Conservation (phyloP, 2,113 vertebrate species). For the Daboia siamensis region DNA sequence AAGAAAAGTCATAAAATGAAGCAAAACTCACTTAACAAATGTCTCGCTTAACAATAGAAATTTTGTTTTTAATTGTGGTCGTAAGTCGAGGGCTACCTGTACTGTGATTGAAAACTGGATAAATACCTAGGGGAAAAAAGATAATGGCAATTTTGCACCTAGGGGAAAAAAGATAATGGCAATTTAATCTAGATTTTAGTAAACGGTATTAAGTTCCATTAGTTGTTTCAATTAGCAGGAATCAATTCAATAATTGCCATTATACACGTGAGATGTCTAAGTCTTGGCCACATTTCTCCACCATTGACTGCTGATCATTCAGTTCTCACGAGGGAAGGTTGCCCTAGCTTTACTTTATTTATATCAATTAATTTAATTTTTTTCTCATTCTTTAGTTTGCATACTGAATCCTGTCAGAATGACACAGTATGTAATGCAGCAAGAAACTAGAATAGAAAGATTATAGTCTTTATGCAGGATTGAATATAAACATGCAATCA, state of each 20-base stretch:
- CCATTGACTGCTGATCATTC: neutral
- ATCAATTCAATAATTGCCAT: neutral
- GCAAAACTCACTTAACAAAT: neutral
- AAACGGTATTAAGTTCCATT: neutral
- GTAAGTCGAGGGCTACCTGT: neutral
- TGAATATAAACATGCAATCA: conserved; percentile 29
- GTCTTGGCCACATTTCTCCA: neutral
- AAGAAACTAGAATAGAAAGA: conserved; percentile 22
- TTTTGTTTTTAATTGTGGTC: neutral
- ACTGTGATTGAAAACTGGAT: neutral
- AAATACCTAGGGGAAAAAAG: neutral
- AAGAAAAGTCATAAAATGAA: neutral
- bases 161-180: neutral
- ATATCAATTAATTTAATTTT: neutral
- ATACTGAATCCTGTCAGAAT: neutral
- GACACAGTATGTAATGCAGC: neutral
- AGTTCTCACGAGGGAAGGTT: neutral
- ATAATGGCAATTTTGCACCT: too few relatives aligned
- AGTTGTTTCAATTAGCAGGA: neutral
- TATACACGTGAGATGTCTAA: neutral
- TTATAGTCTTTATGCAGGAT: conserved; percentile 18
- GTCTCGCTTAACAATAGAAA: neutral
- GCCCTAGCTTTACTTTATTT: neutral
- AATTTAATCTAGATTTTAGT: neutral
- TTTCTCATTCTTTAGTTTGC: neutral